Percentiles rank a stretch among this genome's conserved stretches.
phyloP scores from a whole-genome alignment of 2,113 vertebrate genomes.

The Salvator merianae region DNA sequence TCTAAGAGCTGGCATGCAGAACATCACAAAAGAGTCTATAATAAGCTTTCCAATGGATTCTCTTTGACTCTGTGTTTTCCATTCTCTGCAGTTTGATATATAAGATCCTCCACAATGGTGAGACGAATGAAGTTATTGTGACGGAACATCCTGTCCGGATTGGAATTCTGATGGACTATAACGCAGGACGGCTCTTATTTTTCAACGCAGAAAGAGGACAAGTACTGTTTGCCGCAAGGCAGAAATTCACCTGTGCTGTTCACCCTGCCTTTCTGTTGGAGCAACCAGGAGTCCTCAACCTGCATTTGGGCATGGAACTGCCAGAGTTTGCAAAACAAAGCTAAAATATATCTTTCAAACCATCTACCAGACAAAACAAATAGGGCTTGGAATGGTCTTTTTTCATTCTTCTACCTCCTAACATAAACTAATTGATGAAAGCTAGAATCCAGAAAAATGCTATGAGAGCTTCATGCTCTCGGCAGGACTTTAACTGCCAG shows the following conservation, averaged over 20 bases:
- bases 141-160: slow-evolving; percentile 78
- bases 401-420: slow-evolving; percentile 9
- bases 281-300: slow-evolving; percentile 81
- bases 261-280: slow-evolving; percentile 88
- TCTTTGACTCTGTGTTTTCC: slow-evolving; percentile 30
- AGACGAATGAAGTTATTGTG: slow-evolving; percentile 79
- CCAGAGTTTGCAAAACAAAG: slow-evolving; percentile 85
- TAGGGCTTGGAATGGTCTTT: neutral
- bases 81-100: slow-evolving; percentile 78
- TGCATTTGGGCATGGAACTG: slow-evolving; percentile 81
- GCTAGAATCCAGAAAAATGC: neutral
- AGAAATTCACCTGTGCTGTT: slow-evolving; percentile 79
- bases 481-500: neutral
- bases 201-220: slow-evolving; percentile 88
- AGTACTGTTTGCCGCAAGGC: slow-evolving; percentile 81
- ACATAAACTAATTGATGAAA: neutral
- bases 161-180: slow-evolving; percentile 88
- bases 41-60: neutral
- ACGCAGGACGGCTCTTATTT: slow-evolving; percentile 82
- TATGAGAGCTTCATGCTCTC: neutral
- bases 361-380: slow-evolving; percentile 7
- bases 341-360: slow-evolving; percentile 64
- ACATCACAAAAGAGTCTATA: neutral
- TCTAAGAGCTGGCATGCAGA: neutral
- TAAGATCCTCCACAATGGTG: slow-evolving; percentile 83